A percentile compares a stretch with the other conserved stretches of the same genome.
These are phyloP conservation scores for Eutolmus rufibarbis DNA, from an alignment of 2,888 invertebrate genomes.

Conservation along the genomic window DNA sequence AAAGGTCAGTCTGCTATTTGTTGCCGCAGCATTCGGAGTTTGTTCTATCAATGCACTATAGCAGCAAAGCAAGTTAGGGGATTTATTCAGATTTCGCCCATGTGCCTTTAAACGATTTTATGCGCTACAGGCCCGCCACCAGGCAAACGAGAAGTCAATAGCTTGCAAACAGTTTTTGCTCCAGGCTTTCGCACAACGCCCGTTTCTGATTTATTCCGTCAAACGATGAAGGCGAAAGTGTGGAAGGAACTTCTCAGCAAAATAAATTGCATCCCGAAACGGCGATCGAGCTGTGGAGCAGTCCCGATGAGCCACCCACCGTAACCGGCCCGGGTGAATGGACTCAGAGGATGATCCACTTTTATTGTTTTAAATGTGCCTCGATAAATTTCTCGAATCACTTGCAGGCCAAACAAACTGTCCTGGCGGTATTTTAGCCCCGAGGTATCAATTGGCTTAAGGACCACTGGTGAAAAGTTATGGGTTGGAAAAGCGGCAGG, in stretches of 20 bases:
- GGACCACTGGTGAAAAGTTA: slow-evolving; percentile 12
- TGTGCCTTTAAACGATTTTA: background rate
- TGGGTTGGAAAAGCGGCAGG: background rate
- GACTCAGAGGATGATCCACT: background rate
- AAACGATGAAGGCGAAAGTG: background rate
- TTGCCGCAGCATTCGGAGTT: background rate
- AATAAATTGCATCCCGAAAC: background rate
- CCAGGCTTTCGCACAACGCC: background rate
- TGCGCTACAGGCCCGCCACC: background rate
- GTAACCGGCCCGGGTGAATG: background rate
- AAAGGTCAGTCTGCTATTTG: background rate
- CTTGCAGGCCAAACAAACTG: slow-evolving; percentile 30
- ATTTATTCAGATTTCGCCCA: background rate
- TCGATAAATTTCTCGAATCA: slow-evolving; percentile 24
- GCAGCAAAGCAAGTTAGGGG: background rate
- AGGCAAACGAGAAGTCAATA: background rate
- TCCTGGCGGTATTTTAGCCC: background rate
- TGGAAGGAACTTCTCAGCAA: background rate
- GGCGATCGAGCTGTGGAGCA: background rate
- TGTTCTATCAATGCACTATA: background rate
- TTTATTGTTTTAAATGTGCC: slow-evolving; percentile 36
- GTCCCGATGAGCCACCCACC: background rate
- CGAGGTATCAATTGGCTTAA: slow-evolving; percentile 36
- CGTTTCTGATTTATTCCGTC: background rate
- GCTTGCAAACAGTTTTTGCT: background rate